A percentile compares a stretch with the other conserved stretches of the same genome.
Evolutionary conservation across 2,113 vertebrate species (phyloP).

Genomic region (Corythaeola cristata): DNA sequence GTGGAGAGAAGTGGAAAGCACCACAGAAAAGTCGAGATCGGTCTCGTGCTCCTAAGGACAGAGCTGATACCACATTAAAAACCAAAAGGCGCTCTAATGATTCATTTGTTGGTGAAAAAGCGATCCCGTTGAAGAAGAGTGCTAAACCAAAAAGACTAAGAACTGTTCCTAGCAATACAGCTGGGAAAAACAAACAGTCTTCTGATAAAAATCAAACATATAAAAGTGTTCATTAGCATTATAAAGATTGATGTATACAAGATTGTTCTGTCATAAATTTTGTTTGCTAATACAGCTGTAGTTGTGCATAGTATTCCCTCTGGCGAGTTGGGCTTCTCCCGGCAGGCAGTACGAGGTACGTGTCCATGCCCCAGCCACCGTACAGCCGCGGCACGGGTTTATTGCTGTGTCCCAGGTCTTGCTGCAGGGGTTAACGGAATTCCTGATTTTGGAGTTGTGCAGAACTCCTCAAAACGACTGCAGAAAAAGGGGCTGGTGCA

Average conservation of each 20-base stretch:
- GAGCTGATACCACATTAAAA: not conserved
- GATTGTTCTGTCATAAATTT: not conserved
- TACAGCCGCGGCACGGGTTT: rapidly evolving
- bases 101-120: constrained; percentile 85
- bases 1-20: constrained; percentile 73
- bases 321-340: not conserved
- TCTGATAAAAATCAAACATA: not conserved
- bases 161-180: not conserved
- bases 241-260: not conserved
- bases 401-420: too few species aligned
- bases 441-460: too few species aligned
- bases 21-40: not conserved
- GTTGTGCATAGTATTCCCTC: rapidly evolving
- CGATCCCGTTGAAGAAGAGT: constrained; percentile 37
- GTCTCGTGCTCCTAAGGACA: constrained; percentile 9
- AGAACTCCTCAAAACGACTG: not conserved
- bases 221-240: not conserved
- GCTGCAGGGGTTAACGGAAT: too few species aligned
- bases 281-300: not conserved
- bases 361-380: rapidly evolving
- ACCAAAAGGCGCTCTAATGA: not conserved
- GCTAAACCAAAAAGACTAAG: constrained; percentile 71
- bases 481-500: too few species aligned
- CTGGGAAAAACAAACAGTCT: constrained; percentile 25
- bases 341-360: rapidly evolving